These are phyloP conservation scores for Polyodon spathula DNA, from an alignment of 2,113 vertebrate species.

Conservation along the genomic window DNA sequence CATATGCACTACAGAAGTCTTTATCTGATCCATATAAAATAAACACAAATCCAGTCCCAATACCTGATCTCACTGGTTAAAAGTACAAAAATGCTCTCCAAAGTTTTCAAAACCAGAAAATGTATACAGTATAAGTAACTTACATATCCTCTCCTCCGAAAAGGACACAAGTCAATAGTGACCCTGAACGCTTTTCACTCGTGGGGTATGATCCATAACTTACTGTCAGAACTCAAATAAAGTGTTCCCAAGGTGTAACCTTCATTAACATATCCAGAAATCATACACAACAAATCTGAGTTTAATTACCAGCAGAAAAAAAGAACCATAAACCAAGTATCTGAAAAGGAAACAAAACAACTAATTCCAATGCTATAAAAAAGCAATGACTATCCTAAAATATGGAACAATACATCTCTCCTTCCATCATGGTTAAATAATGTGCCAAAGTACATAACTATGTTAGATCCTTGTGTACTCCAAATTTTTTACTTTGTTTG, in stretches of 20 bases:
- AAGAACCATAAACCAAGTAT: constrained; percentile 28
- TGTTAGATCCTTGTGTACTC: constrained; percentile 29
- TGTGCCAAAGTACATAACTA: constrained; percentile 23
- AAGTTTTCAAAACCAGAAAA: constrained; percentile 36
- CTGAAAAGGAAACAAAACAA: constrained; percentile 22
- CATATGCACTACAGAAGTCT: constrained; percentile 84
- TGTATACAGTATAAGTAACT: constrained; percentile 31
- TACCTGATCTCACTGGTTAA: constrained; percentile 83
- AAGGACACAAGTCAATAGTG: too few relatives aligned
- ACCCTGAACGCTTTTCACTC: too few relatives aligned
- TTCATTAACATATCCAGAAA: constrained; percentile 17
- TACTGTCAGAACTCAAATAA: too few relatives aligned
- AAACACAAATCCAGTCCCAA: constrained; percentile 80
- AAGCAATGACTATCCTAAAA: constrained; percentile 14
- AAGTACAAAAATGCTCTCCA: constrained; percentile 43
- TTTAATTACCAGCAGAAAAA: constrained; percentile 23
- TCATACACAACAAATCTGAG: constrained; percentile 15
- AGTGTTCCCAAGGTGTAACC: constrained; percentile 8
- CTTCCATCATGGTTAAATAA: constrained; percentile 36
- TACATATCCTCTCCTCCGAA: too few relatives aligned
- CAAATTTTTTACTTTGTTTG: constrained; percentile 42
- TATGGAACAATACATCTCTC: constrained; percentile 22
- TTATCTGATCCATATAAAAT: constrained; percentile 95
- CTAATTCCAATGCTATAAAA: constrained; percentile 7
- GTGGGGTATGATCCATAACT: too few relatives aligned